Evolutionary conservation across 2,113 vertebrate species (phyloP), one percentile per base, ranked within the genome.

Genomic region (Oostethus manadensis): DNA sequence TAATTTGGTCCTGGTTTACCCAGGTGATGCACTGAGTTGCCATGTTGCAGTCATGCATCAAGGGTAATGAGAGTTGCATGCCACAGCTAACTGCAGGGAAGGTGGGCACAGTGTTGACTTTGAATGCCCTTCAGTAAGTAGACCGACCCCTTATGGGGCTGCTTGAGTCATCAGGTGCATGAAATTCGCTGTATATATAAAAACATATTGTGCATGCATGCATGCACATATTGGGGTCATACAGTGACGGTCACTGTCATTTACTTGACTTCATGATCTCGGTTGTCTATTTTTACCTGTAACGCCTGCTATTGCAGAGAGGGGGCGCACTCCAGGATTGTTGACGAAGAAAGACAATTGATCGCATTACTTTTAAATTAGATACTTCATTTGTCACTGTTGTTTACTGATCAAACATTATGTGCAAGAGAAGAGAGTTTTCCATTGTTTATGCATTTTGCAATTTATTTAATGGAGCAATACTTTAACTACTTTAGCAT

Each of bases 1-100:
- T 64, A 58, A 65, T 77, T 67, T 58, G 56, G 60, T 42, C 70
- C 64, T 54, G 55, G 53, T 79, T 76, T 71, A 13, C 45, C 64
- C 48, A 49, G 51, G 51, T 55, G 71, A 17, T 62, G 58, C 47
- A n/a, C 40, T 33, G 46, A 64, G 43, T 48, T 64, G 49, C 51
- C 51, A 58, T 61, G 22, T 42, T 38, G 48, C 51, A 48, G 47
- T 21, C 51, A 67, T 71, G 62, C 47, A 78, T 83, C 69, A 78
- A 51, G 29, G 62, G 40, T 67, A 56, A 66, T 51, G 56, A 53
- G 48, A 55, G 51, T 48, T 68, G 43, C 46, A 44, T 43, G 59
- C 69, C 54, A 54, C 22, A 10, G 26, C 43, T 55, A 49, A 67
- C 13, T 51, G 57, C 50, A 63, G 60, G 45, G 57, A 45, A 66